Evolutionary conservation across 2,113 vertebrate species (phyloP).

Genomic region (Sturnus vulgaris): DNA sequence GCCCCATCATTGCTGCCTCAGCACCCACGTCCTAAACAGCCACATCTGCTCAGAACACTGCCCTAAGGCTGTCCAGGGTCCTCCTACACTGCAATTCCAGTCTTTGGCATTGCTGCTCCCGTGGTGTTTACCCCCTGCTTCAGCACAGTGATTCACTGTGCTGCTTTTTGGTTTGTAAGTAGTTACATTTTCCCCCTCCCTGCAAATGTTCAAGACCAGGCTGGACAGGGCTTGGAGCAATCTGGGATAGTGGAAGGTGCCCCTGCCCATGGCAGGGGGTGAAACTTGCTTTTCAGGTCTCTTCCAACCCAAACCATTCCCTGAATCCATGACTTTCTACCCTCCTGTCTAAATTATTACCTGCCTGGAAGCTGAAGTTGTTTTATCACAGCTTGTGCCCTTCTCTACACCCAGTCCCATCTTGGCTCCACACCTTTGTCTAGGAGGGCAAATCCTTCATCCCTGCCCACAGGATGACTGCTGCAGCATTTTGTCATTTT

Average conservation of each 20-base stretch:
- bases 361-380: background rate
- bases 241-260: background rate
- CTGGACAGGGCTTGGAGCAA: background rate
- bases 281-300: background rate
- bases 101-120: background rate
- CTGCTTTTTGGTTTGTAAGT: background rate
- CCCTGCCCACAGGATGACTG: background rate
- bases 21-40: background rate
- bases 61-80: background rate
- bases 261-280: background rate
- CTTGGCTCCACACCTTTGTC: background rate
- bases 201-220: background rate
- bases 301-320: background rate
- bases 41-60: fast-evolving
- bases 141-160: background rate
- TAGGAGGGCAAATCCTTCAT: background rate
- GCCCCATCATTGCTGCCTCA: background rate
- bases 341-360: background rate
- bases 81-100: background rate
- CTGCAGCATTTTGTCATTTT: background rate
- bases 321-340: background rate
- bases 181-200: background rate
- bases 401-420: background rate
- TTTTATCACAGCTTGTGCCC: background rate
- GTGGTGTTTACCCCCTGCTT: background rate